Percentiles rank a stretch among this genome's conserved stretches.
Conservation (phyloP, 2,113 vertebrate genomes). For the Mormoops blainvillei region DNA sequence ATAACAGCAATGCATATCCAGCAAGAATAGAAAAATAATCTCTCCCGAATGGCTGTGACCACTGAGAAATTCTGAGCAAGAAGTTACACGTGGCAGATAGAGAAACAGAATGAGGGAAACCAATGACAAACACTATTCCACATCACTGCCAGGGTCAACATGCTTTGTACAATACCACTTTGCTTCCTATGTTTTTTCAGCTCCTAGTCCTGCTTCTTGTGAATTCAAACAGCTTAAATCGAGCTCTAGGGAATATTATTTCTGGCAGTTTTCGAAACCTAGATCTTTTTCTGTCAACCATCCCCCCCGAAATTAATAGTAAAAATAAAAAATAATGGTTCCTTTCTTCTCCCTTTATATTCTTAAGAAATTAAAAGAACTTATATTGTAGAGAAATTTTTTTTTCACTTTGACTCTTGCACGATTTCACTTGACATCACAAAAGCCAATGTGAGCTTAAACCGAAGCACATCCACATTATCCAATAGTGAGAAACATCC, state of each 20-base stretch:
- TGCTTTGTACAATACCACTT: not conserved
- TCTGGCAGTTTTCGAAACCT: not conserved
- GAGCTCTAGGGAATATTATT: constrained; percentile 10
- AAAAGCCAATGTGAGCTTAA: not conserved
- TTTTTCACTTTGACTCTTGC: not conserved
- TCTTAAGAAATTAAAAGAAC: not conserved
- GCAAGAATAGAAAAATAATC: not conserved
- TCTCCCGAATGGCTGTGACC: not conserved
- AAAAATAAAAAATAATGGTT: not conserved
- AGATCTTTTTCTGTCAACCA: not conserved
- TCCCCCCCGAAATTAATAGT: not conserved
- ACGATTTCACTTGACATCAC: not conserved
- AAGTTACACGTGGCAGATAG: not conserved
- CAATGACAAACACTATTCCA: not conserved
- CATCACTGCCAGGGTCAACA: not conserved
- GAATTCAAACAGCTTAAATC: not conserved
- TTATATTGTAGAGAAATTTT: not conserved
- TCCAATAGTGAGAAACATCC: not conserved
- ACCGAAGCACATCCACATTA: not conserved
- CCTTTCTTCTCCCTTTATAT: not conserved
- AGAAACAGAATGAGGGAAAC: not conserved
- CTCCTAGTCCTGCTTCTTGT: not conserved
- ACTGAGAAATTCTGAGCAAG: not conserved
- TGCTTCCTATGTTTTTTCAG: not conserved
- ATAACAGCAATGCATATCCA: not conserved